Percentiles rank a stretch among this genome's conserved stretches.
Conservation (phyloP, 2,797 vertebrate species). For the Prunella strophiata region DNA sequence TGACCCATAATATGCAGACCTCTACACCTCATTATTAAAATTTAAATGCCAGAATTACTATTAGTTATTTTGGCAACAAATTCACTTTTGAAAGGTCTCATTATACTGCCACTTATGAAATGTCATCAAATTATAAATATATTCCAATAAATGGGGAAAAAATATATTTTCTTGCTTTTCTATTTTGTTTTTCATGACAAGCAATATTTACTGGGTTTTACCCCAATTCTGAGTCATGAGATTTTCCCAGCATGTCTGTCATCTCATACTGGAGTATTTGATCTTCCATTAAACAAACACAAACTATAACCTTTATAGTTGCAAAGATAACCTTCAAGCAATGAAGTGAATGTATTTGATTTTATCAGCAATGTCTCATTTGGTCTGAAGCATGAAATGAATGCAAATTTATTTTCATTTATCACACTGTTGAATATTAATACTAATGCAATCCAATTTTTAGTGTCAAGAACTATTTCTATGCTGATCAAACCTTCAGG, state of each 20-base stretch:
- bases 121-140: background rate
- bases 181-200: background rate
- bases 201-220: background rate
- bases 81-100: background rate
- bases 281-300: constrained; percentile 14
- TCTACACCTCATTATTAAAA: background rate
- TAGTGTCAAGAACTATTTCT: background rate
- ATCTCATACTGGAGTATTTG: background rate
- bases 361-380: constrained; percentile 37
- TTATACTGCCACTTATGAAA: background rate
- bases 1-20: background rate
- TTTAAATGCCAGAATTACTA: background rate
- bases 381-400: constrained; percentile 24
- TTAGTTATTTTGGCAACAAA: background rate
- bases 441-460: background rate
- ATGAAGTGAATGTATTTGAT: background rate
- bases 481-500: background rate
- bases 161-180: background rate
- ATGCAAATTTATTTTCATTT: constrained; percentile 27
- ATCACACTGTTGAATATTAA: constrained; percentile 33
- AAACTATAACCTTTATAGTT: constrained; percentile 35
- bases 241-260: background rate
- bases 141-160: background rate
- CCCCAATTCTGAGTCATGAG: background rate
- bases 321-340: constrained; percentile 47